Percentiles rank a stretch among this genome's conserved stretches.
These are phyloP conservation scores for Nesometra sesokonis DNA, from an alignment of 35 echinoderm and acorn worm species.

Conservation along the genomic window DNA sequence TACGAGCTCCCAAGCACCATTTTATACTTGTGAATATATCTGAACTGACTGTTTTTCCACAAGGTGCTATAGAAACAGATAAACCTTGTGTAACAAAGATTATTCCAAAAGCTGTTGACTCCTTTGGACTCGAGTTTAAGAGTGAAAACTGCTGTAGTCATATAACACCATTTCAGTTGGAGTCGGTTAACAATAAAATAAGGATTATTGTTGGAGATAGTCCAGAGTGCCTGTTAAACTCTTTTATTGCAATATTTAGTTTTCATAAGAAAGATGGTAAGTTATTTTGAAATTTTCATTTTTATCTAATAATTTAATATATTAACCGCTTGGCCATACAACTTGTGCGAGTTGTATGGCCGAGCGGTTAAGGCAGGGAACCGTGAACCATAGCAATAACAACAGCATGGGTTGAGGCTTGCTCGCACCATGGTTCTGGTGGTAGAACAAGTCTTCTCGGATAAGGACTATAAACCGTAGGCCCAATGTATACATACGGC, in stretches of 20 bases:
- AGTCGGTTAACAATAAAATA: not conserved
- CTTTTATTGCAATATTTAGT: not conserved
- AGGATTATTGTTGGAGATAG: not conserved
- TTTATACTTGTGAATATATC: not conserved
- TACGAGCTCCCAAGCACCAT: not conserved
- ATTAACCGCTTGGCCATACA: no score
- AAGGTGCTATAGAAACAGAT: not conserved
- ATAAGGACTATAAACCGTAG: no score
- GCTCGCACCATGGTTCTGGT: no score
- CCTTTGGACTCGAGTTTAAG: not conserved
- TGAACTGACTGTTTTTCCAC: not conserved
- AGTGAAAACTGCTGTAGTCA: not conserved
- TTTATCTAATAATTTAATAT: no score
- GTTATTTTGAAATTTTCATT: not conserved
- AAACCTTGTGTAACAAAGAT: not conserved
- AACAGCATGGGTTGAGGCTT: no score
- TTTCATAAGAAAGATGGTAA: not conserved
- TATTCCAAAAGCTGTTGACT: not conserved
- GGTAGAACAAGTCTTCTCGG: no score
- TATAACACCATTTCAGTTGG: not conserved
- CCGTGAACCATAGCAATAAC: no score
- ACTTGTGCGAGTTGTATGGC: no score
- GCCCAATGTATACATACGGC: no score
- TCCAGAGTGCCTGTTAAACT: not conserved
- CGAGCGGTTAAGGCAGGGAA: no score